Evolutionary conservation across 2,888 invertebrate species (phyloP), one percentile per base, ranked within the genome.

Genomic region (Drosophila sordidapex): DNA sequence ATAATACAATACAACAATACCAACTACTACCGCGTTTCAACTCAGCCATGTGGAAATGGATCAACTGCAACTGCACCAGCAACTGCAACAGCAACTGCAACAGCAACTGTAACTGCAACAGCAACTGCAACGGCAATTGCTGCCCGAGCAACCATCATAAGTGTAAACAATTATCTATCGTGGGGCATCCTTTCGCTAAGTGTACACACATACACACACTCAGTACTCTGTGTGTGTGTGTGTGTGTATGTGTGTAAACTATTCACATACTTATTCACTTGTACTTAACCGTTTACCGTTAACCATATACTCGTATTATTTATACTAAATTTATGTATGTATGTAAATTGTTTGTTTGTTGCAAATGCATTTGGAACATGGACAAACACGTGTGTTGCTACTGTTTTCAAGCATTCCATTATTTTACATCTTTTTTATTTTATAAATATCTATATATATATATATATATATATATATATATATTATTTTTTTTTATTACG

Each of bases 251-350:
- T 56, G 67, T 53, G 36, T 61, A 21, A 51, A 69, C 33, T 59
- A 61, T 48, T 54, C 60, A 51, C 33, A 33, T 68, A 63, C 48
- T 57, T 80, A 60, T 65, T 64, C 63, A 61, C 68, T 62, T 63
- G 66, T 76, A 81, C 65, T 67, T 64, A 68, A 61, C 48, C 43
- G 40, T 58, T 61, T 69, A 57, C 61, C 61, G 21, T 52, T 52
- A 21, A 53, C 25, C 53, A 56, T 56, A 68, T 79, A 78, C 67
- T 82, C 74, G 69, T 79, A 69, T 79, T 79, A 73, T 78, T 79
- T 82, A 66, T 70, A n/a, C 38, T 38, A 38, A 36, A 54, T 74
- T 25, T 58, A 43, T 78, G 40, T 51, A 57, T 57, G 48, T 68
- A 57, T 73, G 59, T 67, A 68, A 67, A 64, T 58, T 62, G 38